These are phyloP conservation scores for Chorisops tibialis DNA, from an alignment of 2,888 invertebrate genomes.

Conservation along the genomic window DNA sequence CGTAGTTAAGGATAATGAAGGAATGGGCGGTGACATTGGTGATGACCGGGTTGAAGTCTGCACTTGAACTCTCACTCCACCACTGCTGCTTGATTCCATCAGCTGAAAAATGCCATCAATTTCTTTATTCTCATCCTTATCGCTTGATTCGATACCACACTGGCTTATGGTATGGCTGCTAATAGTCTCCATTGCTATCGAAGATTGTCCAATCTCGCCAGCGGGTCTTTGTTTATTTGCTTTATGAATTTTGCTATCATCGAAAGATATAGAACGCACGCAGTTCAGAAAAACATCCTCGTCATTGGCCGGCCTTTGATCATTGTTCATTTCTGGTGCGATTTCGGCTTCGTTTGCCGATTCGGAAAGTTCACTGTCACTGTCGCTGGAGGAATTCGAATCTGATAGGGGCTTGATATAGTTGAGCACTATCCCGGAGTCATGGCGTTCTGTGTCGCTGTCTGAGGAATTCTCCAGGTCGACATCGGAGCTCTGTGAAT, in stretches of 20 bases:
- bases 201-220: background rate
- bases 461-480: slow-evolving; percentile 61
- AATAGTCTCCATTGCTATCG: slow-evolving; percentile 9
- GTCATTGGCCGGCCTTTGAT: slow-evolving; percentile 39
- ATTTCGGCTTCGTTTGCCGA: slow-evolving; percentile 42
- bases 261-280: slow-evolving; percentile 19
- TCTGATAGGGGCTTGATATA: slow-evolving; percentile 44
- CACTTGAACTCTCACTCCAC: too few relatives aligned
- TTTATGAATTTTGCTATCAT: slow-evolving; percentile 4
- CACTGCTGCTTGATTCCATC: too few relatives aligned
- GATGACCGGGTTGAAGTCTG: too few relatives aligned
- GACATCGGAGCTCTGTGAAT: slow-evolving; percentile 57
- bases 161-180: slow-evolving; percentile 12
- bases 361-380: slow-evolving; percentile 28
- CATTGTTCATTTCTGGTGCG: slow-evolving; percentile 34
- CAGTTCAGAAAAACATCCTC: slow-evolving; percentile 43
- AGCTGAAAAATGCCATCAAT: too few relatives aligned
- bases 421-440: slow-evolving; percentile 52
- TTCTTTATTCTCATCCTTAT: slow-evolving; percentile 2
- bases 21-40: too few relatives aligned
- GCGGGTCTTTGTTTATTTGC: background rate
- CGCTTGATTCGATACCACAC: slow-evolving; percentile 13
- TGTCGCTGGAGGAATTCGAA: slow-evolving; percentile 30
- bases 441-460: slow-evolving; percentile 56
- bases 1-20: too few relatives aligned